Conservation (phyloP, 1,140 invertebrate species). For the Platyura marginata region DNA sequence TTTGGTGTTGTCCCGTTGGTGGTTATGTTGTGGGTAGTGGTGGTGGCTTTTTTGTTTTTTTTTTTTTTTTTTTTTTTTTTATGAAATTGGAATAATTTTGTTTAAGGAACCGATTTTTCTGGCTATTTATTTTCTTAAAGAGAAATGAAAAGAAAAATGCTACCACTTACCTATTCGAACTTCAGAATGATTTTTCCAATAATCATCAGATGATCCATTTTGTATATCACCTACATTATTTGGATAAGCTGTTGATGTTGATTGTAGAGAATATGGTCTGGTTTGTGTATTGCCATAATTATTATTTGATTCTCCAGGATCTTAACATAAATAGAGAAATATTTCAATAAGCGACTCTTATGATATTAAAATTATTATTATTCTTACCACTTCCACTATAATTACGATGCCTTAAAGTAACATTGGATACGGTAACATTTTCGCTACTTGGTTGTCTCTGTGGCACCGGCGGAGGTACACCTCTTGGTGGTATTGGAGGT, state of each 20-base stretch:
- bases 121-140: too few species aligned
- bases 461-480: slow-evolving; percentile 31
- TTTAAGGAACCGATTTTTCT: too few species aligned
- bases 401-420: slow-evolving; percentile 13
- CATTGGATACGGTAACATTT: slow-evolving; percentile 14
- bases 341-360: too few species aligned
- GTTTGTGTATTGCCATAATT: slow-evolving; percentile 3
- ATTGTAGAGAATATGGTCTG: slow-evolving; percentile 8
- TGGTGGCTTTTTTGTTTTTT: slow-evolving; percentile 21
- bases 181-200: slow-evolving; percentile 17
- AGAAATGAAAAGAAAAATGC: background rate
- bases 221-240: slow-evolving; percentile 11
- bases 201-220: slow-evolving; percentile 17
- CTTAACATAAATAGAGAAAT: too few species aligned
- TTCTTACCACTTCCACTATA: slow-evolving; percentile 15
- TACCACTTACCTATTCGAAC: slow-evolving; percentile 14
- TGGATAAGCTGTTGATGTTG: background rate
- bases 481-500: slow-evolving; percentile 34
- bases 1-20: slow-evolving; percentile 5
- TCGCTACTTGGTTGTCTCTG: slow-evolving; percentile 18
- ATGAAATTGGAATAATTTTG: too few species aligned
- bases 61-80: background rate
- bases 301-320: slow-evolving; percentile 6
- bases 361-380: too few species aligned
- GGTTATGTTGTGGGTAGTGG: slow-evolving; percentile 24